Evolutionary conservation across 37 sponge, comb jelly and placozoan genomes (phyloP).

Genomic region (Aplysina aerophoba): DNA sequence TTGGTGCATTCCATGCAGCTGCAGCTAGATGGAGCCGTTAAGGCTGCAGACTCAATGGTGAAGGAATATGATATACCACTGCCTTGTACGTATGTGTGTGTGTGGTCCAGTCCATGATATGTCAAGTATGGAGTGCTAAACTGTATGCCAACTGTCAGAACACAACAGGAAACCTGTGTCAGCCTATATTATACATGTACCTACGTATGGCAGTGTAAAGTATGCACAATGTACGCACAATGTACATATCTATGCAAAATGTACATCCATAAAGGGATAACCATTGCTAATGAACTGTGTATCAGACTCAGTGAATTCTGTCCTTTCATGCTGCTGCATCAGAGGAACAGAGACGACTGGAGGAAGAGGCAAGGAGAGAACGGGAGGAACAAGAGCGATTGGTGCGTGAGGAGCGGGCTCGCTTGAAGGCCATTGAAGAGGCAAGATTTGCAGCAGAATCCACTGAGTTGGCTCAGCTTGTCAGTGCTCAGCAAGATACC

Average conservation of each 20-base stretch:
- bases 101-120: too few species aligned
- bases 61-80: too few species aligned
- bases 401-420: constrained; percentile 51
- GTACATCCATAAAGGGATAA: neutral
- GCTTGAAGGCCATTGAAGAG: constrained; percentile 53
- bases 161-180: too few species aligned
- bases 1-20: too few species aligned
- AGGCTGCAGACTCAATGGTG: too few species aligned
- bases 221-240: neutral
- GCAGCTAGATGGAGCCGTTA: too few species aligned
- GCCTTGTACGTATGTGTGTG: too few species aligned
- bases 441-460: constrained; percentile 56
- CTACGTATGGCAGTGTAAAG: neutral
- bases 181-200: too few species aligned
- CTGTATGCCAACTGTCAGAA: too few species aligned
- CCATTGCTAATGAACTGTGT: neutral
- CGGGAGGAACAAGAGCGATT: constrained; percentile 45
- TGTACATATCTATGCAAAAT: neutral
- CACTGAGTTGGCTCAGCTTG: neutral
- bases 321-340: neutral
- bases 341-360: constrained; percentile 54
- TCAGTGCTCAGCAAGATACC: neutral
- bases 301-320: neutral
- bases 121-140: too few species aligned
- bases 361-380: constrained; percentile 47